A percentile compares a stretch with the other conserved stretches of the same genome.
These are phyloP conservation scores for Neocrepidodera transversa DNA, from an alignment of 2,888 invertebrate species.

Conservation along the genomic window DNA sequence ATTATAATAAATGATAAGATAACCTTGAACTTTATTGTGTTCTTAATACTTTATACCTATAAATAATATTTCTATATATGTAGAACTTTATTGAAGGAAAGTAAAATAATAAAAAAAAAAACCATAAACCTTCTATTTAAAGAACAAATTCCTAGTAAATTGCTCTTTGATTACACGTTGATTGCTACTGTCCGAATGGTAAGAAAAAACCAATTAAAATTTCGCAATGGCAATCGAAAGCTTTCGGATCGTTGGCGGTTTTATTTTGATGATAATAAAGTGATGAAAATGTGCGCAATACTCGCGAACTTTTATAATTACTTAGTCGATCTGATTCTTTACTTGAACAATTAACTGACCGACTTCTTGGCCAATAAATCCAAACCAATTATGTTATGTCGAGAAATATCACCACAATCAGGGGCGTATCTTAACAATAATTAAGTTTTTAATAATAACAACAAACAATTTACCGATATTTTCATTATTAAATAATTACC, in stretches of 20 bases:
- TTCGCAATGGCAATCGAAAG: background rate
- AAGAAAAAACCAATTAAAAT: constrained; percentile 6
- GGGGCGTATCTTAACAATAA: background rate
- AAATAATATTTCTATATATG: too few relatives aligned
- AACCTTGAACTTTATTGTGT: too few relatives aligned
- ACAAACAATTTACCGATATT: too few relatives aligned
- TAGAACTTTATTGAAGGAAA: too few relatives aligned
- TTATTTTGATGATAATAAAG: constrained; percentile 17
- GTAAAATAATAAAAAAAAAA: too few relatives aligned
- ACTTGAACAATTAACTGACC: constrained; percentile 19
- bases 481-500: too few relatives aligned
- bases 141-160: background rate
- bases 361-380: constrained; percentile 21
- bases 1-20: too few relatives aligned
- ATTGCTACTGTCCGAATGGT: background rate
- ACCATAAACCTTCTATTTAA: too few relatives aligned
- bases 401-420: background rate
- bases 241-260: constrained; percentile 18
- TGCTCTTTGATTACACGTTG: background rate
- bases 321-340: constrained; percentile 21
- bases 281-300: constrained; percentile 18
- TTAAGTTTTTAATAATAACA: too few relatives aligned
- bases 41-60: too few relatives aligned
- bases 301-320: constrained; percentile 15
- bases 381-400: constrained; percentile 14